Percentiles rank a stretch among this genome's conserved stretches.
Evolutionary conservation across 2,113 vertebrate species (phyloP).

Genomic region (Python bivittatus): DNA sequence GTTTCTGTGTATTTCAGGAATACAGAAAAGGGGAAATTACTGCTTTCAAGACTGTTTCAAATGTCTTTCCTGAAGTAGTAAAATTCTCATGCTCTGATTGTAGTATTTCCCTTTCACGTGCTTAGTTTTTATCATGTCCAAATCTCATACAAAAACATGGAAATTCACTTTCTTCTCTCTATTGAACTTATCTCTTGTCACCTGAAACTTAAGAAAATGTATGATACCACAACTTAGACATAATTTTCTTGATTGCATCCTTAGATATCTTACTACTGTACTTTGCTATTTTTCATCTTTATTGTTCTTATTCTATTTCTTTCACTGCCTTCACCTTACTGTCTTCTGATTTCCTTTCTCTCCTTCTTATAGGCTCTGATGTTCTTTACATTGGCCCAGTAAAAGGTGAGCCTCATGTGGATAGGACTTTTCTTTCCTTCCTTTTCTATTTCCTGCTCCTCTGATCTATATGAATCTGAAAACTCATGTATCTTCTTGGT

Average conservation of each 20-base stretch:
- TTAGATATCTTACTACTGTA: neutral
- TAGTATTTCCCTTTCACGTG: neutral
- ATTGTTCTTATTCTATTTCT: slow-evolving; percentile 60
- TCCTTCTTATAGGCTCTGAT: slow-evolving; percentile 92
- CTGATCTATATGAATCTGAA: slow-evolving; percentile 53
- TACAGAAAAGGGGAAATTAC: neutral
- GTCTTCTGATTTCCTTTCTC: slow-evolving; percentile 79
- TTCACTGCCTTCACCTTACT: slow-evolving; percentile 69
- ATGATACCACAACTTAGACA: neutral
- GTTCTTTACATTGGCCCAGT: slow-evolving; percentile 99
- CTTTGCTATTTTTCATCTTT: slow-evolving; percentile 51
- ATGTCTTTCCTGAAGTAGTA: neutral
- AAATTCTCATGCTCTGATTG: neutral
- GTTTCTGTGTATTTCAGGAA: neutral
- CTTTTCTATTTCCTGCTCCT: slow-evolving; percentile 66
- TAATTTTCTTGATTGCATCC: neutral
- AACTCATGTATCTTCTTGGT: slow-evolving; percentile 50
- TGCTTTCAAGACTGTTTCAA: neutral
- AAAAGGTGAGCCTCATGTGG: slow-evolving; percentile 92
- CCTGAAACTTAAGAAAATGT: neutral
- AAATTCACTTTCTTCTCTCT: neutral
- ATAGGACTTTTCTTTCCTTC: slow-evolving; percentile 66
- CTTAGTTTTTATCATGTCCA: neutral
- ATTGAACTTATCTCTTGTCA: neutral
- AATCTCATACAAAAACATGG: neutral